Evolutionary conservation across 2,113 vertebrate genomes (phyloP).

Genomic region (Cairina moschata): DNA sequence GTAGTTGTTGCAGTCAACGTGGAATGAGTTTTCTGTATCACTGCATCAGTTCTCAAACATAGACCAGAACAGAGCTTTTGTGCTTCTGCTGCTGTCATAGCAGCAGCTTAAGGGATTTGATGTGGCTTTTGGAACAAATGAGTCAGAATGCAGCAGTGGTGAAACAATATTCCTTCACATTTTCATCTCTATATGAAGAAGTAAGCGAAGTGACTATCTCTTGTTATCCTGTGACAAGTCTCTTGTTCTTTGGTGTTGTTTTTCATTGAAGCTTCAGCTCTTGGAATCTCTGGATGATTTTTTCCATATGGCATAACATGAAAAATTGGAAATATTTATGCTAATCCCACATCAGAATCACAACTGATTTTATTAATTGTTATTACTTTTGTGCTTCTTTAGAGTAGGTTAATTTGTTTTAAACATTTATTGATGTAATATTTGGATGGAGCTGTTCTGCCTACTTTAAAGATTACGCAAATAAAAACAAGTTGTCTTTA

Average conservation of each 20-base stretch:
- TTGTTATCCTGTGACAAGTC: neutral
- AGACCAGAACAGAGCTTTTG: neutral
- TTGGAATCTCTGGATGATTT: neutral
- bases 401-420: neutral
- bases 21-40: neutral
- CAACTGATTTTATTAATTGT: neutral
- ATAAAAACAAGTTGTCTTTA: neutral
- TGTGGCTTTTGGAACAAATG: neutral
- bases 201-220: neutral
- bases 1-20: neutral
- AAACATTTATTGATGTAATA: neutral
- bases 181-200: neutral
- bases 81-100: neutral
- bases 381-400: neutral
- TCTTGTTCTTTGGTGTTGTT: neutral
- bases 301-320: neutral
- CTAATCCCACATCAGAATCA: neutral
- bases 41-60: neutral
- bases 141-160: neutral
- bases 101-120: neutral
- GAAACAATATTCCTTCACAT: neutral
- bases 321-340: neutral
- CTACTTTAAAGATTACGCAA: neutral
- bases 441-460: neutral
- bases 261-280: neutral